Percentiles rank a stretch among this genome's conserved stretches.
Conservation (phyloP, 2,113 vertebrate species). For the Azemiops feae region DNA sequence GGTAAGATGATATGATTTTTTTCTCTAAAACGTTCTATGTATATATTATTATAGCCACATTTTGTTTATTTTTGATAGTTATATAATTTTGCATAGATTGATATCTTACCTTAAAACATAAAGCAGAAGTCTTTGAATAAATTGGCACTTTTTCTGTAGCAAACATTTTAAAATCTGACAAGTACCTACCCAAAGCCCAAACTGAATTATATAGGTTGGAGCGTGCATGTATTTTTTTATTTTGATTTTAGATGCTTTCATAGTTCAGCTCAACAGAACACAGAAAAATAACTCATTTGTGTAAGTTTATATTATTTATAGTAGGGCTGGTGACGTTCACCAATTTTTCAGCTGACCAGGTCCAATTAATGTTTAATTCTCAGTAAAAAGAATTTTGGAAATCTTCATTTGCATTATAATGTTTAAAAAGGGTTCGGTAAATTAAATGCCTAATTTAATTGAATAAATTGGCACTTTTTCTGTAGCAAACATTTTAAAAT, state of each 20-base stretch:
- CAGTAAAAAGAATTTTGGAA: not conserved
- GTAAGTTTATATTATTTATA: not conserved
- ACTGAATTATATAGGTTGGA: not conserved
- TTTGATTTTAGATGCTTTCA: not conserved
- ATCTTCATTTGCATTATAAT: not conserved
- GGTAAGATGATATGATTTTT: not conserved
- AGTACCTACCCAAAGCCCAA: not conserved
- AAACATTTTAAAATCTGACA: not conserved
- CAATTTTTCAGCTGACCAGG: not conserved
- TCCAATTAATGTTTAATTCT: not conserved
- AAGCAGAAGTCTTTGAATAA: not conserved
- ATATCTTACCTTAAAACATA: not conserved
- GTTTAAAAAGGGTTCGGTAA: not conserved
- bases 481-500: not conserved
- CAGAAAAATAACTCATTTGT: not conserved
- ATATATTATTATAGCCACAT: not conserved
- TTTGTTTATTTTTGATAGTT: not conserved
- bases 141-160: not conserved
- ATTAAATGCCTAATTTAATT: no score
- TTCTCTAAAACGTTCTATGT: not conserved
- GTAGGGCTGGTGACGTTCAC: not conserved
- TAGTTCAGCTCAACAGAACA: not conserved
- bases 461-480: not conserved
- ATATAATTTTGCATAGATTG: not conserved
- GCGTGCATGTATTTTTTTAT: not conserved